Evolutionary conservation across 2,888 invertebrate genomes (phyloP), one percentile per base, ranked within the genome.

Genomic region (Aspidapion aeneum): DNA sequence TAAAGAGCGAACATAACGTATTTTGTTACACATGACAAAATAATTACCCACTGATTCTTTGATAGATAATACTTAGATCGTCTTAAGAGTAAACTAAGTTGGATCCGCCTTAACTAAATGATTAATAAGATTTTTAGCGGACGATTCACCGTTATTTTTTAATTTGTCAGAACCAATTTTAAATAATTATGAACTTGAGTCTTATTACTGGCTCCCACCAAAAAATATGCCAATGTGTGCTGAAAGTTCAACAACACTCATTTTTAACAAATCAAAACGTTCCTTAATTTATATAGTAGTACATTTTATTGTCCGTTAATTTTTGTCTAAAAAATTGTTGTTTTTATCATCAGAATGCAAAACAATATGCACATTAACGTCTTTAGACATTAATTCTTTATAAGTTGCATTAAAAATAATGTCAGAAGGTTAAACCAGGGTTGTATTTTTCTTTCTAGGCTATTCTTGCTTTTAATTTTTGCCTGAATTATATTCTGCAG

Each of bases 11-110:
- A 22, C 21, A 60, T 57, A 58, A 58, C 19, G 22, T 62, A 62
- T 62, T 62, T 57, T 18, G 52, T 58, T 62, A 58, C 62, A 62
- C 58, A 58, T 62, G 62, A 62, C 62, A 62, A 57, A 62, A 55
- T 62, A 55, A 62, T 58, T 58, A 62, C 49, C 58, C 48, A 61
- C 35, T 61, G 56, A 61, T 55, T 61, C 56, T 56, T 55, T 56
- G 57, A 61, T 56, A 35, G 35, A 35, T 35, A 35, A 12, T 3
- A 12, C 35, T 35, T 35, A 35, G 35, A 35, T 35, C 35, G 35
- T 35, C 35, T 35, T 35, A 7, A 35, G 35, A 35, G 12, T 35
- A 35, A 35, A 12, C 35, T 12, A 7, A 3, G 35, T 57, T 50
- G 61, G 51, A 56, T 58, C 22, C 48, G 55, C 21, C 50, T 56